Base-by-base conservation (phyloP, 1,140 invertebrate species). In the Halictus rubicundus region DNA sequence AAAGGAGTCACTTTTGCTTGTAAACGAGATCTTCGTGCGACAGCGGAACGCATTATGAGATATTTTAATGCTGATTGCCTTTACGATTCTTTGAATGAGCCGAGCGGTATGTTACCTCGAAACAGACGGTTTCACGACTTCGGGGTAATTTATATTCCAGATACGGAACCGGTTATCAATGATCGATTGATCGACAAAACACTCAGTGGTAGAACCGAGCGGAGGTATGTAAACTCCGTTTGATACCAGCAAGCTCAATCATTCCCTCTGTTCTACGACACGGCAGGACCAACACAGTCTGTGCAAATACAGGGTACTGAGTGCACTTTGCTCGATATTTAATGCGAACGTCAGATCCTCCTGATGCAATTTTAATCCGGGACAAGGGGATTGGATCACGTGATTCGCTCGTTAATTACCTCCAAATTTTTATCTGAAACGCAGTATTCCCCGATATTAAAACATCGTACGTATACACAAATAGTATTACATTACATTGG, bases 191-290 rank as follows among this genome's bases (percentile, higher is more conserved):
- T 78, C 70, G 59, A 65, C 52, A 37, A 54, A 68, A 75, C 60
- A 54, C 70, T 66, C 46, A 66, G 74, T 52, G 63, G n/a, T 21
- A 6, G 61, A 49, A 73, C 23, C 27, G 23, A 4, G 37, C 46
- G 14, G 65, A 59, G 19, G 10, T 37, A 75, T 78, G 89, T 88
- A 88, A 87, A 88, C 83, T 85, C 79, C 80, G 77, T 84, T 77
- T 65, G 73, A 82, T 87, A 84, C 69, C 59, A 74, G 61, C 81
- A 32, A 80, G 85, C 85, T 90, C 86, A 88, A 89, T 89, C 82
- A 89, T 90, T 90, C 89, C 83, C 86, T 90, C 85, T 90, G 87
- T 88, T 81, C 83, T 84, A 70, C 57, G 72, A 71, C 12, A 83
- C 76, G 75, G 82, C 79, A 86, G 82, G 70, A 52, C 81, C 81